Conservation (phyloP, 2,888 invertebrate species). For the Digitonthophagus gazella region DNA sequence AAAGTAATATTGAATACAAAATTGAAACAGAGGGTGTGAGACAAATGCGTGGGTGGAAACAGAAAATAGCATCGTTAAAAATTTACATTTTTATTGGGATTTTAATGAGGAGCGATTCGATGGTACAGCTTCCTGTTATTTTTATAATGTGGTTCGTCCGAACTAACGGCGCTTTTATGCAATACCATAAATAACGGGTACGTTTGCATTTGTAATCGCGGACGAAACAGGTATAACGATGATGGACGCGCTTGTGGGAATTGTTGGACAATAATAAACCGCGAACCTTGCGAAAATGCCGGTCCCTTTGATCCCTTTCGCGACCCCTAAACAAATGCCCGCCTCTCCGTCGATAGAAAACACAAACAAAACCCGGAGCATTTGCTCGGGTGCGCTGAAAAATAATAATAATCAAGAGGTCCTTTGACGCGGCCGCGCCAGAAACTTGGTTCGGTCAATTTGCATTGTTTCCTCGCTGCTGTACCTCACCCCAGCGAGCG, state of each 20-base stretch:
- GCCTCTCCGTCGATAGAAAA: not conserved
- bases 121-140: not conserved
- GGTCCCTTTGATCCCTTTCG: constrained; percentile 3
- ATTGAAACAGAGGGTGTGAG: not conserved
- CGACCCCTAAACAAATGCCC: constrained; percentile 4
- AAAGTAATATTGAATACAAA: not conserved
- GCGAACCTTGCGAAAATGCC: not conserved
- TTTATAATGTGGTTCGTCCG: not conserved
- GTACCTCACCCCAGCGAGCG: not conserved
- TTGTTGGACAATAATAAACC: not conserved
- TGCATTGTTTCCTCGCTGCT: constrained; percentile 3
- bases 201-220: not conserved
- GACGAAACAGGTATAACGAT: not conserved
- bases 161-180: not conserved
- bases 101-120: not conserved
- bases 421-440: constrained; percentile 9
- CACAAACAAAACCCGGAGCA: not conserved
- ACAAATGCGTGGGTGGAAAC: not conserved
- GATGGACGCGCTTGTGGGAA: not conserved
- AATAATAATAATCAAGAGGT: constrained; percentile 11
- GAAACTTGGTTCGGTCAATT: constrained; percentile 7
- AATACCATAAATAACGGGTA: not conserved
- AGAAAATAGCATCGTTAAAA: constrained; percentile 11
- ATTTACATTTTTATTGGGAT: constrained; percentile 15
- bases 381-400: not conserved